These are phyloP conservation scores for Trachelipus rathkii DNA, from an alignment of 1,140 invertebrate genomes.

Conservation along the genomic window DNA sequence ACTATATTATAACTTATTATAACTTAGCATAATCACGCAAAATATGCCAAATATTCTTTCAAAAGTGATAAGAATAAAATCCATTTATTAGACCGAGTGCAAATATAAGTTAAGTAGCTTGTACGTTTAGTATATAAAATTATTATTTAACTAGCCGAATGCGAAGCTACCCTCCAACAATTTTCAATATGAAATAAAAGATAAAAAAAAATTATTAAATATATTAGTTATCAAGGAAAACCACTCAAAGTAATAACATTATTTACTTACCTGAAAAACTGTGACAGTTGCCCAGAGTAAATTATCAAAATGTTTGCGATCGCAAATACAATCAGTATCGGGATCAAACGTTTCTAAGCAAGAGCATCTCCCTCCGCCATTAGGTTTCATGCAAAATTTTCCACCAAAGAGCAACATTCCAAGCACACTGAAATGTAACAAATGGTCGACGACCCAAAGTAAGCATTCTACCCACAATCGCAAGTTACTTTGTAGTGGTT, in stretches of 20 bases:
- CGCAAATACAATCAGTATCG: slow-evolving; percentile 83
- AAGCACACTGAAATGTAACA: slow-evolving; percentile 72
- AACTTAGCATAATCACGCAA: too few relatives aligned
- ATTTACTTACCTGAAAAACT: slow-evolving; percentile 85
- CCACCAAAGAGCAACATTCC: slow-evolving; percentile 98
- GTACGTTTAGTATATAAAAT: too few relatives aligned
- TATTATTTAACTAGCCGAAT: too few relatives aligned
- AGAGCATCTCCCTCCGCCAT: slow-evolving; percentile 80
- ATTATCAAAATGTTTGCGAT: slow-evolving; percentile 96
- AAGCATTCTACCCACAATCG: neutral
- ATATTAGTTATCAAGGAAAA: too few relatives aligned
- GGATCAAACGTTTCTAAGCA: slow-evolving; percentile 82
- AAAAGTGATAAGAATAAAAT: too few relatives aligned
- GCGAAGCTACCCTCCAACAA: neutral
- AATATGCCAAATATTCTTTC: too few relatives aligned
- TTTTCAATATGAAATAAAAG: neutral
- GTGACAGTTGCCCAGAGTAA: slow-evolving; percentile 93
- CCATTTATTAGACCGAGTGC: too few relatives aligned
- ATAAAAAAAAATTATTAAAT: too few relatives aligned
- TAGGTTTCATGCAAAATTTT: slow-evolving; percentile 95
- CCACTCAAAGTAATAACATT: neutral
- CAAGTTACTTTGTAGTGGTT: neutral
- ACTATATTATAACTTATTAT: too few relatives aligned
- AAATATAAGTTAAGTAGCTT: too few relatives aligned
- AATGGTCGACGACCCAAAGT: neutral